phyloP scores from a whole-genome alignment of 1,140 invertebrate genomes.

The Eurosta solidaginis region DNA sequence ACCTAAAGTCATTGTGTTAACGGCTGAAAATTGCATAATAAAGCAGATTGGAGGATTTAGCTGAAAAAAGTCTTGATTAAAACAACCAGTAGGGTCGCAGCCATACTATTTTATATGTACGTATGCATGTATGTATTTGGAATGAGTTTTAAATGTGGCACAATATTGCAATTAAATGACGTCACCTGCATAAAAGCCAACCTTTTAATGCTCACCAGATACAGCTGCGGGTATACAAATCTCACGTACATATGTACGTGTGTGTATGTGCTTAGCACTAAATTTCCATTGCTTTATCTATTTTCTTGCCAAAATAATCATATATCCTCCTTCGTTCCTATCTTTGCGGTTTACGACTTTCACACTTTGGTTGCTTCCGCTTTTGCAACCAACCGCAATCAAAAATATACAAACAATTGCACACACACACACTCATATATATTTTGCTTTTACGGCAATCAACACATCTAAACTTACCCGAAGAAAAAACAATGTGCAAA shows the following conservation, averaged over 20 bases:
- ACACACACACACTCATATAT: not conserved
- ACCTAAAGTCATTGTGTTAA: not conserved
- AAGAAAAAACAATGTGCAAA: not conserved
- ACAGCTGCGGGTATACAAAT: not conserved
- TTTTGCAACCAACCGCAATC: not conserved
- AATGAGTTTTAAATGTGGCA: not conserved
- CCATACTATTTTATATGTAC: not conserved
- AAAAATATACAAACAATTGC: not conserved
- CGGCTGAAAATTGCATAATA: not conserved
- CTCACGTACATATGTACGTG: not conserved
- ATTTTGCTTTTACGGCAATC: not conserved
- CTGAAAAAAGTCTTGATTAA: not conserved
- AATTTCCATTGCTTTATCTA: not conserved
- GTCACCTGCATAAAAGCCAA: not conserved
- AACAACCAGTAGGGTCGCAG: not conserved
- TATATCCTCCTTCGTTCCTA: constrained; percentile 8
- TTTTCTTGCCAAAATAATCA: constrained; percentile 2
- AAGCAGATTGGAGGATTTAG: not conserved
- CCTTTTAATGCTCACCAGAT: not conserved
- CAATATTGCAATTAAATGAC: not conserved
- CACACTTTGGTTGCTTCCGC: constrained; percentile 9
- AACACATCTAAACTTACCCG: not conserved
- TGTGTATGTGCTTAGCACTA: not conserved
- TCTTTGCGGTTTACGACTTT: constrained; percentile 23
- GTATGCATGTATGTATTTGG: no score